Evolutionary conservation across 2,113 vertebrate species (phyloP).

Genomic region (Hypocryptadius cinnamomeus): DNA sequence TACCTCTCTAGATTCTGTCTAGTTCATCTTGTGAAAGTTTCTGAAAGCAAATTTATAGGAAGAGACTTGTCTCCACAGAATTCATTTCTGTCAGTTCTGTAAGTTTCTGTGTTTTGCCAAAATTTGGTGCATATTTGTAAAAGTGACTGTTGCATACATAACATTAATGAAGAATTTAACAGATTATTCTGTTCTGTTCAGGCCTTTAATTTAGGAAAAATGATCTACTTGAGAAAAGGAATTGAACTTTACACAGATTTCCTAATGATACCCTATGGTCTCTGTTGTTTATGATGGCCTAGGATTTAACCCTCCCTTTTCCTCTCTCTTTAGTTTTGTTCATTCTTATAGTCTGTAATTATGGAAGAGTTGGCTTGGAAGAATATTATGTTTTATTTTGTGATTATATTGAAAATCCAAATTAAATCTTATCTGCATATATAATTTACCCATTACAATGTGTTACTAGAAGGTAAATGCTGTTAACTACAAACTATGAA

Average conservation of each 20-base stretch:
- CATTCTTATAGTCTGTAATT: not conserved
- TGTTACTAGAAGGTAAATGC: not conserved
- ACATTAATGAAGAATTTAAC: not conserved
- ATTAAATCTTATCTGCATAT: not conserved
- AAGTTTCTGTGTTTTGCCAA: not conserved
- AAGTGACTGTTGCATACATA: not conserved
- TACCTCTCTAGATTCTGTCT: not conserved
- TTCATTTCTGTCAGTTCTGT: not conserved
- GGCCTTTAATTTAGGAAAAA: not conserved
- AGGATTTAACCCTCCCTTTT: not conserved
- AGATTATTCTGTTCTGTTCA: not conserved
- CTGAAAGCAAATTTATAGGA: not conserved
- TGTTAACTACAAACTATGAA: not conserved
- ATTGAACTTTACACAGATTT: not conserved
- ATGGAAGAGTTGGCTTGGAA: not conserved
- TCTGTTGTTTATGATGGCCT: not conserved
- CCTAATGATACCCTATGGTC: not conserved
- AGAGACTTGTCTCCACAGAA: not conserved
- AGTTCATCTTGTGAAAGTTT: not conserved
- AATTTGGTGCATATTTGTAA: not conserved
- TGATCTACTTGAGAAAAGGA: not conserved
- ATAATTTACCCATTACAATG: not conserved
- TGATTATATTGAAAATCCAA: not conserved
- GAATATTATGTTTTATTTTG: not conserved
- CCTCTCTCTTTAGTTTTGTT: not conserved